Percentiles rank a stretch among this genome's conserved stretches.
Conservation (phyloP, 2,797 vertebrate genomes). For the Sebastes steindachneri region DNA sequence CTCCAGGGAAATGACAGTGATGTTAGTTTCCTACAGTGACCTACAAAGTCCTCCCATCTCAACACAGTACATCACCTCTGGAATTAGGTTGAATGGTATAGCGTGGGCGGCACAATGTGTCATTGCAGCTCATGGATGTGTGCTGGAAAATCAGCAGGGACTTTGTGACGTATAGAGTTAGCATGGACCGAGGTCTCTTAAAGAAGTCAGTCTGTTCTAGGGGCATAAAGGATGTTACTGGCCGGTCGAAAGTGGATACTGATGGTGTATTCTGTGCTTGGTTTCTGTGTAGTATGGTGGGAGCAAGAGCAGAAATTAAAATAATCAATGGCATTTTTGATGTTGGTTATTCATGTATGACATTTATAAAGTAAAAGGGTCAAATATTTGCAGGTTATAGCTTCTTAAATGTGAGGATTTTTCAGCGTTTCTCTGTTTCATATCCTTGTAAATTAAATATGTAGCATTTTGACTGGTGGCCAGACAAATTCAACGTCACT, state of each 20-base stretch:
- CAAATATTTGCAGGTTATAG: background rate
- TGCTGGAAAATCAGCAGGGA: background rate
- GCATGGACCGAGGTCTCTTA: background rate
- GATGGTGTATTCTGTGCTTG: background rate
- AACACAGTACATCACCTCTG: background rate
- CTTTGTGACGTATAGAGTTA: background rate
- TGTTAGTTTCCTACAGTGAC: constrained; percentile 6
- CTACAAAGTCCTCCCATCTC: background rate
- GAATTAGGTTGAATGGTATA: background rate
- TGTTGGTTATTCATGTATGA: background rate
- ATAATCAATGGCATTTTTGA: background rate
- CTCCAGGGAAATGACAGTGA: background rate
- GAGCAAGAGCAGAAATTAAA: background rate
- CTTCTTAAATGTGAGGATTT: background rate
- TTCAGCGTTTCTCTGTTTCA: background rate
- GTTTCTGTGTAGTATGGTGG: background rate
- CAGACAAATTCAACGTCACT: background rate
- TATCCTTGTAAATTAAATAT: background rate
- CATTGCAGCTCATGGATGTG: background rate
- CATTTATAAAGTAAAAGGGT: background rate
- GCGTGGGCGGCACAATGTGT: background rate
- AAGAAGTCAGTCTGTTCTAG: background rate
- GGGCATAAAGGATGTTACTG: background rate
- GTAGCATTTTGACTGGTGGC: background rate
- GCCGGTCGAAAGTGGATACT: background rate